Conservation (phyloP, 2,797 vertebrate species). For the Adelosebastes latens region DNA sequence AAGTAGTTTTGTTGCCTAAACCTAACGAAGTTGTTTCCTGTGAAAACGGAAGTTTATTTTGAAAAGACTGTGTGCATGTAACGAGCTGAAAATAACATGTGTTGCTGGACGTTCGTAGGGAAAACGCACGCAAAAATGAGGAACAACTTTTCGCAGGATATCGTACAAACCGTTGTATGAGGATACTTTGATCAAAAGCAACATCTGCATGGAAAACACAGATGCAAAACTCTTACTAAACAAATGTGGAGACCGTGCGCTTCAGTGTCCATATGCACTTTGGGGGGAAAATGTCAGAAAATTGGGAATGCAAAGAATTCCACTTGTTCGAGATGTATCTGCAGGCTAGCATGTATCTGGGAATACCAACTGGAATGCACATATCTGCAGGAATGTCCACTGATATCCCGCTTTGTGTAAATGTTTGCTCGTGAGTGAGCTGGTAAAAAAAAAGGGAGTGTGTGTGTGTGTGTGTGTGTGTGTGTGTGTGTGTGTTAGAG, state of each 20-base stretch:
- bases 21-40: too few species aligned
- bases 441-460: slow-evolving; percentile 12
- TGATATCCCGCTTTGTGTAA: slow-evolving; percentile 64
- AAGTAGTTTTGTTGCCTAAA: too few species aligned
- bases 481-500: slow-evolving; percentile 15
- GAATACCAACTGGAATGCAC: slow-evolving; percentile 53
- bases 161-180: too few species aligned
- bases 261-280: neutral
- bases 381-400: slow-evolving; percentile 59
- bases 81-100: rapidly evolving
- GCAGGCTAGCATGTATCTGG: slow-evolving; percentile 35
- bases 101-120: too few species aligned
- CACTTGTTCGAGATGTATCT: neutral
- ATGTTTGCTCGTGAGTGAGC: slow-evolving; percentile 66
- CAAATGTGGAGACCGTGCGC: neutral
- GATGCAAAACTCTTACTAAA: neutral
- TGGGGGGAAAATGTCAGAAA: neutral
- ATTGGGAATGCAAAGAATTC: neutral
- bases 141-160: rapidly evolving
- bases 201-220: slow-evolving; percentile 5
- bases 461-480: neutral
- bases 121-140: rapidly evolving
- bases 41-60: too few species aligned
- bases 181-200: neutral
- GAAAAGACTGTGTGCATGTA: too few species aligned